These are phyloP conservation scores for Pagrus major DNA, from an alignment of 2,113 vertebrate genomes.

Conservation along the genomic window DNA sequence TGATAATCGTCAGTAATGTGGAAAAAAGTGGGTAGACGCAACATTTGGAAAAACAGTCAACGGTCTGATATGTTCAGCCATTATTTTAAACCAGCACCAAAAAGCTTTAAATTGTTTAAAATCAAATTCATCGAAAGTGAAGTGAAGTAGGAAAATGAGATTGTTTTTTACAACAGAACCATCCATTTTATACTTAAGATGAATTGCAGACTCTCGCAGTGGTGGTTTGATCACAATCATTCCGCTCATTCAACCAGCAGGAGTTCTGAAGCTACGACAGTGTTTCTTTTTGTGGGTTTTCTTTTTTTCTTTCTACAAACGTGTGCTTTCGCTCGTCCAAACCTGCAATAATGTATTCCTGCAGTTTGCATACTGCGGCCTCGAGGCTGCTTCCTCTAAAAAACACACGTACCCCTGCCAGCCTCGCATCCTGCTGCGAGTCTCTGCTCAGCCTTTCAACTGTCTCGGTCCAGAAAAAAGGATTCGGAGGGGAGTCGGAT, in stretches of 20 bases:
- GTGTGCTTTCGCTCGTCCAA: background rate
- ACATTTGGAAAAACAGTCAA: too few species aligned
- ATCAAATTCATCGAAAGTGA: background rate
- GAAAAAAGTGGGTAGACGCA: too few species aligned
- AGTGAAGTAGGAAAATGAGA: background rate
- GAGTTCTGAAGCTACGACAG: background rate
- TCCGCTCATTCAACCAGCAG: background rate
- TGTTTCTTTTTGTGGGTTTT: background rate
- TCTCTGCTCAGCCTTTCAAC: slow-evolving; percentile 34
- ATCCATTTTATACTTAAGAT: background rate
- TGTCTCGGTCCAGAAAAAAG: slow-evolving; percentile 39
- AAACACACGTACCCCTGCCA: slow-evolving; percentile 10
- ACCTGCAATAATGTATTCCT: slow-evolving; percentile 28
- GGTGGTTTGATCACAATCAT: slow-evolving; percentile 2
- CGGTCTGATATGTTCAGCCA: too few species aligned
- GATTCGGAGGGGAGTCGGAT: slow-evolving; percentile 30
- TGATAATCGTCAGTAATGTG: too few species aligned
- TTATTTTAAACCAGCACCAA: background rate
- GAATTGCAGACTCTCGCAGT: background rate
- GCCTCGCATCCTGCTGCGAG: slow-evolving; percentile 26
- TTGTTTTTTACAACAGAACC: background rate
- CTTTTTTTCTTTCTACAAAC: background rate
- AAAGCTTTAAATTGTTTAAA: background rate
- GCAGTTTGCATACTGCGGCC: slow-evolving; percentile 23
- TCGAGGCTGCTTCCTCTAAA: slow-evolving; percentile 32